A percentile compares a stretch with the other conserved stretches of the same genome.
Evolutionary conservation across 2,888 invertebrate species (phyloP).

Genomic region (Epinotia demarniana): DNA sequence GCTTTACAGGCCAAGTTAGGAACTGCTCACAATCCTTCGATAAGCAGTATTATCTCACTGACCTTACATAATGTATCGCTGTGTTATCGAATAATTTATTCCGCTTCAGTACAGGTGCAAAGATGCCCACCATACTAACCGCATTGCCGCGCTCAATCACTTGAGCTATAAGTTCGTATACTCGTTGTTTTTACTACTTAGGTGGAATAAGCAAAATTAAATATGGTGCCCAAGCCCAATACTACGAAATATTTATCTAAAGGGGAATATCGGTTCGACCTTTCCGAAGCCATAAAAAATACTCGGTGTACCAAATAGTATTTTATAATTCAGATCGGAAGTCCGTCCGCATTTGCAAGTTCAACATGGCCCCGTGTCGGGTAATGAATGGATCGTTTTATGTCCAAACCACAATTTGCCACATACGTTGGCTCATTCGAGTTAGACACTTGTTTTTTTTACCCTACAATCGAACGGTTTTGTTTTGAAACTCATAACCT

Average conservation of each 20-base stretch:
- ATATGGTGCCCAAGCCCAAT: neutral
- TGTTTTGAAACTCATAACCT: too few species aligned
- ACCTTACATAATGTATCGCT: too few species aligned
- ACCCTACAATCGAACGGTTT: too few species aligned
- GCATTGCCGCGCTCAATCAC: too few species aligned
- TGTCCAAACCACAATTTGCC: constrained; percentile 8
- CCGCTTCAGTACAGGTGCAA: too few species aligned
- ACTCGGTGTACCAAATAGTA: constrained; percentile 1
- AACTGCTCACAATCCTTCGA: too few species aligned
- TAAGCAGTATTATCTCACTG: too few species aligned
- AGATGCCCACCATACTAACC: too few species aligned
- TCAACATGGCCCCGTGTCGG: neutral
- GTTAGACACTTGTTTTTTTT: constrained; percentile 2
- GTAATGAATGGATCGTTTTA: constrained; percentile 18
- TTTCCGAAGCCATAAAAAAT: neutral
- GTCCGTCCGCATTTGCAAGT: neutral
- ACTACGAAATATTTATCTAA: neutral
- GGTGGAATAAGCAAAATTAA: neutral
- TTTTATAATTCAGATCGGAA: constrained; percentile 21
- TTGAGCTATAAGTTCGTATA: too few species aligned
- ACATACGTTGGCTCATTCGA: constrained; percentile 55
- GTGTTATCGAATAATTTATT: too few species aligned
- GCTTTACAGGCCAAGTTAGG: too few species aligned
- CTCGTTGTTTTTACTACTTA: too few species aligned
- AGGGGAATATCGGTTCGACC: constrained; percentile 4